Base-by-base conservation (phyloP, 2,797 vertebrate species). In the Cyclura pinguis region DNA sequence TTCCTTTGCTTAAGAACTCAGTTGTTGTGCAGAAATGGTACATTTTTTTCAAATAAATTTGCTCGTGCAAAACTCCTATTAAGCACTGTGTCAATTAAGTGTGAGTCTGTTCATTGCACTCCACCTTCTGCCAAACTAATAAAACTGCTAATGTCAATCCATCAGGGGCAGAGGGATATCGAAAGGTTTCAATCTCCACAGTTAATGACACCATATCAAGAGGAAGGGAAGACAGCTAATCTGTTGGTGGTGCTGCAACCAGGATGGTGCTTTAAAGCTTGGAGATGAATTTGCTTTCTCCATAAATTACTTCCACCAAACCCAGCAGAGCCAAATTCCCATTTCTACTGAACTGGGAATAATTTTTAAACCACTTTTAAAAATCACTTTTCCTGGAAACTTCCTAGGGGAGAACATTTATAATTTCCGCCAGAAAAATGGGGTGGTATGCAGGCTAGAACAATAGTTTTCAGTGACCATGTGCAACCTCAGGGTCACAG, bases 31-130 rank as follows among this genome's bases (percentile, higher is more conserved):
- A 86, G 73, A 86, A 80, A 42, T 0, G 67, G 87, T 89, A 27
- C 24, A 1, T 88, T 89, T 88, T 42, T 13, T 7, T 0, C 0
- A 90, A 96, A 89, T 96, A 96, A 96, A 96, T 72, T 67, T 24
- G 20, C 62, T 92, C 57, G 0, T 88, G 86, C 35, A 86, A 88
- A 91, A 59, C 82, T 32, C 0, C 47, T 0, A 0, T 78, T 76
- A 0, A 29, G 0, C 76, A 24, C 86, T 0, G 4, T n/a, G 55
- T 92, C 52, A 0, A 9, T 27, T 32, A 2, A 0, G 2, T 9
- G 47, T 3, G 13, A 57, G 88, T 86, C 73, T 80, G 86, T 0
- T 0, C 0, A 0, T 76, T 12, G 72, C n/a, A 3, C 85, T 64
- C 85, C 55, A 72, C 73, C 80, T 87, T 89, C 64, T 84, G 74